phyloP scores from a whole-genome alignment of 2,888 invertebrate species.

The Branchellion lobata region DNA sequence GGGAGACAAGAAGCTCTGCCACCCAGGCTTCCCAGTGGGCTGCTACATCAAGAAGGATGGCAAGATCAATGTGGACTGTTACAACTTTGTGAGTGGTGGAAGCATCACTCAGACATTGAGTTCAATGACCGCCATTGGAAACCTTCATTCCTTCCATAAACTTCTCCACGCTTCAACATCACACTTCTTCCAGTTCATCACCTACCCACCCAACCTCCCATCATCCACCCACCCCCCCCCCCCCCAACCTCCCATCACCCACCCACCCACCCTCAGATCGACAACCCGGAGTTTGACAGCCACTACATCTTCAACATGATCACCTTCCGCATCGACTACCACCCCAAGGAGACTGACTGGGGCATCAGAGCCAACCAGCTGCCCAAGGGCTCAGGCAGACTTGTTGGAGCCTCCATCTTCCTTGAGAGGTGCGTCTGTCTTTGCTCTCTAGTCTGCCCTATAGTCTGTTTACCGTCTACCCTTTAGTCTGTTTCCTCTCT shows the following conservation, averaged over 20 bases:
- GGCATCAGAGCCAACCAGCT: slow-evolving; percentile 95
- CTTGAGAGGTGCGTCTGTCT: slow-evolving; percentile 61
- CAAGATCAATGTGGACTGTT: slow-evolving; percentile 65
- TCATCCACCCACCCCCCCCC: no score
- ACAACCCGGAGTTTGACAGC: slow-evolving; percentile 66
- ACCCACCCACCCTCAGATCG: background rate
- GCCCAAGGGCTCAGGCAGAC: slow-evolving; percentile 75
- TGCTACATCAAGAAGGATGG: slow-evolving; percentile 75
- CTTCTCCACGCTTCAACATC: no score
- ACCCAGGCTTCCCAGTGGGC: slow-evolving; percentile 96
- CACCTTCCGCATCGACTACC: slow-evolving; percentile 82
- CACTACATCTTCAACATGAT: slow-evolving; percentile 96
- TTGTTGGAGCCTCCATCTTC: slow-evolving; percentile 65
- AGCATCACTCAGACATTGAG: background rate
- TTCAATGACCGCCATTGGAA: no score
- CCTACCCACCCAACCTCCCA: no score
- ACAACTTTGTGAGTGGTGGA: slow-evolving; percentile 57
- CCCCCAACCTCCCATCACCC: no score
- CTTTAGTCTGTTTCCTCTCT: background rate
- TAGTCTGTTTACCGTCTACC: background rate
- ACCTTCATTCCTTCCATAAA: no score
- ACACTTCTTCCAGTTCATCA: no score
- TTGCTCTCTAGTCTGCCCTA: background rate
- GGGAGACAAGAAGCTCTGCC: slow-evolving; percentile 71
- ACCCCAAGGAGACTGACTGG: slow-evolving; percentile 84